A percentile compares a stretch with the other conserved stretches of the same genome.
Conservation (phyloP, 1,140 invertebrate genomes). For the Augochlora pura region DNA sequence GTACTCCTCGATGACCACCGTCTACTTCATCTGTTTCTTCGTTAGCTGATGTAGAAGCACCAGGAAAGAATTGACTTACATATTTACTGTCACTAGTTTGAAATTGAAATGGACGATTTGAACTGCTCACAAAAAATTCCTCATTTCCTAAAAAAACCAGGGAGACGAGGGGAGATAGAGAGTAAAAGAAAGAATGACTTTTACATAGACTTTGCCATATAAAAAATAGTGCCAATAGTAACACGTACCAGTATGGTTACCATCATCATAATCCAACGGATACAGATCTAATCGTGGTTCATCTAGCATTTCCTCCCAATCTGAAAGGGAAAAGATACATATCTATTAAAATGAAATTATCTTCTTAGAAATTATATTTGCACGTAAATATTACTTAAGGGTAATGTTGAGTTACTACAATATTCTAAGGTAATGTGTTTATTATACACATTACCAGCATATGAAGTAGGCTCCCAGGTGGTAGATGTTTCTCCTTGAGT, state of each 20-base stretch:
- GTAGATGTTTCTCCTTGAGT: constrained; percentile 67
- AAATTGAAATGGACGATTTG: constrained; percentile 85
- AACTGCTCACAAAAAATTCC: constrained; percentile 87
- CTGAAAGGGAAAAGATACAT: constrained; percentile 54
- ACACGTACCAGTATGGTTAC: constrained; percentile 68
- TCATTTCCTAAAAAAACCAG: constrained; percentile 80
- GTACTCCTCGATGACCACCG: constrained; percentile 41
- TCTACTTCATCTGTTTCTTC: constrained; percentile 61
- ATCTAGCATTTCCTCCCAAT: constrained; percentile 78
- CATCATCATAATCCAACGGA: constrained; percentile 75
- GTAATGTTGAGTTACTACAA: not conserved
- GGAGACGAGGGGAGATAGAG: too few species aligned
- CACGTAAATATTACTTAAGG: not conserved
- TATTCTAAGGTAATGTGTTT: not conserved
- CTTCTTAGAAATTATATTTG: not conserved
- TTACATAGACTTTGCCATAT: too few species aligned
- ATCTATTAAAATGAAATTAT: not conserved
- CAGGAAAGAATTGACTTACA: constrained; percentile 88
- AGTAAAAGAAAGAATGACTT: too few species aligned
- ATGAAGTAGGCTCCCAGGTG: constrained; percentile 74
- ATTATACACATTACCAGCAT: constrained; percentile 63
- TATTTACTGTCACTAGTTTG: constrained; percentile 80
- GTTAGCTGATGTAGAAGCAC: constrained; percentile 68
- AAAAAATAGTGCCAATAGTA: not conserved
- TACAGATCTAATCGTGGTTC: constrained; percentile 74